A percentile compares a stretch with the other conserved stretches of the same genome.
Conservation (phyloP, 2,113 vertebrate species). For the Plotosus lineatus region DNA sequence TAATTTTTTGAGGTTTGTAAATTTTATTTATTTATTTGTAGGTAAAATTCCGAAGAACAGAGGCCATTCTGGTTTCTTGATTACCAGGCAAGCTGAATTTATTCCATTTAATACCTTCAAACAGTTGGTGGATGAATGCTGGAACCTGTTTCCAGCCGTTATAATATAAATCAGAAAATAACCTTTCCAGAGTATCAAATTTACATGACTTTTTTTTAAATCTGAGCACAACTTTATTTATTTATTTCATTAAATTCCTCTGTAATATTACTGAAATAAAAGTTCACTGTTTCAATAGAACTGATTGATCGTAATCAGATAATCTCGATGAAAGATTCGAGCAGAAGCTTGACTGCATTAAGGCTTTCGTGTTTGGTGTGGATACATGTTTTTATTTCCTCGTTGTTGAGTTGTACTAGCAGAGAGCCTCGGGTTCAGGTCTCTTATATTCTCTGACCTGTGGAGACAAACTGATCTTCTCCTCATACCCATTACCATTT, state of each 20-base stretch:
- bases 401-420: slow-evolving; percentile 43
- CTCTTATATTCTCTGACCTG: slow-evolving; percentile 50
- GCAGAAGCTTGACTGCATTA: slow-evolving; percentile 17
- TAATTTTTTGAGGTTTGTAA: neutral
- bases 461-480: slow-evolving; percentile 51
- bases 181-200: neutral
- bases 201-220: neutral
- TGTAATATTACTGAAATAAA: neutral
- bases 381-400: slow-evolving; percentile 34
- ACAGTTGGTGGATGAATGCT: neutral
- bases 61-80: neutral
- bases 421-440: slow-evolving; percentile 22
- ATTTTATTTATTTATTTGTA: neutral
- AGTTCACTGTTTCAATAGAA: too few species aligned
- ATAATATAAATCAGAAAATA: neutral
- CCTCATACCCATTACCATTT: slow-evolving; percentile 59
- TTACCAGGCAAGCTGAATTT: neutral
- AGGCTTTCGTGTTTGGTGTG: slow-evolving; percentile 13
- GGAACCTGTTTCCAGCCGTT: neutral
- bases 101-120: neutral
- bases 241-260: too few species aligned
- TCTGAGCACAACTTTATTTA: too few species aligned
- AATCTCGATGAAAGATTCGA: slow-evolving; percentile 17
- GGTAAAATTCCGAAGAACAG: neutral
- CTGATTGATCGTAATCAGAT: too few species aligned